Base-by-base conservation (phyloP, 30 jellyfish, hydroid and myxozoan genomes). In the Hydractinia symbiolongicarpus region DNA sequence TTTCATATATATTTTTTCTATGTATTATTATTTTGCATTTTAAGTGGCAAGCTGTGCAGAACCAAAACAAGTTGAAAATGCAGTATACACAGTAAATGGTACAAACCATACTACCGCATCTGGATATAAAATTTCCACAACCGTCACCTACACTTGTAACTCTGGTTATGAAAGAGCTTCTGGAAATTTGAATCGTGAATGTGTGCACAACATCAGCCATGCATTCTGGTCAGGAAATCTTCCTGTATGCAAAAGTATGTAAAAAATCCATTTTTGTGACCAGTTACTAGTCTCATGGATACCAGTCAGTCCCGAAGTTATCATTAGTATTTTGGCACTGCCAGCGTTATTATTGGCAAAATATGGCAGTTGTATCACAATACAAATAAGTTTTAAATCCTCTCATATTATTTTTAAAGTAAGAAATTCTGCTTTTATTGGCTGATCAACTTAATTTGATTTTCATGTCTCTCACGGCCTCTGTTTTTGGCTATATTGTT, bases 161-260 rank as follows among this genome's bases (percentile, higher is more conserved):
- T 4, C 4, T 55, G 96, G 96, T 6, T 79, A 89, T 66, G 62
- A 20, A 13, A 71, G 54, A 57, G 71, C 55, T 50, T 52, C 79
- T 56, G 96, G 96, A 5, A 56, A 78, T 20, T 17, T 53, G 21
- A 55, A 64, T 21, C 81, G 95, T 56, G 88, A 72, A 56, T 89
- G 96, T 54, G 9, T 73, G 19, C 86, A 86, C 20, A 84, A 89
- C 78, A 84, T 56, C 13, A 89, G 91, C 14, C 84, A 81, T 49
- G 78, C 95, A 5, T 55, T 11, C 66, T 89, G 96, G 96, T 72
- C 96, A 21, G 96, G 96, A 50, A 19, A 79, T n/a, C 20, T 86
- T 16, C 96, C 83, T 9, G 75, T 69, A 14, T 89, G 96, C 74
- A 60, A 80, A 71, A 64, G 96, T 84, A 89, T n/a, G 96, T 77